phyloP scores from a whole-genome alignment of 2,113 vertebrate genomes.

The Notothenia coriiceps region DNA sequence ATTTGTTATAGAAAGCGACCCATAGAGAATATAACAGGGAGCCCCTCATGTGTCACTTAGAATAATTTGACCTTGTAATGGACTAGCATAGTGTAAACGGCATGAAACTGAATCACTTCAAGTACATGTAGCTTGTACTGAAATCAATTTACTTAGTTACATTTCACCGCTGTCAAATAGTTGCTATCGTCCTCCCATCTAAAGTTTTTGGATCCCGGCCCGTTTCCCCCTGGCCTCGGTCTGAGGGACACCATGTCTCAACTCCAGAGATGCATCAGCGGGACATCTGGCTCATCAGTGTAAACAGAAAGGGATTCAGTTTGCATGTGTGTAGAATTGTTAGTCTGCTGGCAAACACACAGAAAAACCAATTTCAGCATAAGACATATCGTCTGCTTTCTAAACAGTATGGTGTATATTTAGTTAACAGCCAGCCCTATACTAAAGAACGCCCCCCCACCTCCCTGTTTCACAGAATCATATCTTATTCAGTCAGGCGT shows the following conservation, averaged over 20 bases:
- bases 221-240: constrained; percentile 4
- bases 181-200: background rate
- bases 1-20: no score
- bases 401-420: background rate
- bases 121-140: background rate
- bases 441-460: constrained; percentile 19
- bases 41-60: no score
- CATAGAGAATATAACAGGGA: no score
- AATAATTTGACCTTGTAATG: background rate
- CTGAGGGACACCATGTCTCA: constrained; percentile 35
- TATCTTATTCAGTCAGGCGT: constrained; percentile 65
- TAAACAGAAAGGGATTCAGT: constrained; percentile 22
- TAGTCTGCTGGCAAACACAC: background rate
- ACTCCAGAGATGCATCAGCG: constrained; percentile 27
- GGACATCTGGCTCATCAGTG: constrained; percentile 31
- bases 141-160: background rate
- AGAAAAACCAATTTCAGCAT: background rate
- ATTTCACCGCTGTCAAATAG: background rate
- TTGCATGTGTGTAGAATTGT: background rate
- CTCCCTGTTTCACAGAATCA: constrained; percentile 38
- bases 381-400: constrained; percentile 19
- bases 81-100: background rate
- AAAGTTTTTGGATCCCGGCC: background rate
- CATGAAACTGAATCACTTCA: background rate
- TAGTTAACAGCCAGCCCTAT: constrained; percentile 16